Base-by-base conservation (phyloP, 2,113 vertebrate species). In the Casuarius casuarius region DNA sequence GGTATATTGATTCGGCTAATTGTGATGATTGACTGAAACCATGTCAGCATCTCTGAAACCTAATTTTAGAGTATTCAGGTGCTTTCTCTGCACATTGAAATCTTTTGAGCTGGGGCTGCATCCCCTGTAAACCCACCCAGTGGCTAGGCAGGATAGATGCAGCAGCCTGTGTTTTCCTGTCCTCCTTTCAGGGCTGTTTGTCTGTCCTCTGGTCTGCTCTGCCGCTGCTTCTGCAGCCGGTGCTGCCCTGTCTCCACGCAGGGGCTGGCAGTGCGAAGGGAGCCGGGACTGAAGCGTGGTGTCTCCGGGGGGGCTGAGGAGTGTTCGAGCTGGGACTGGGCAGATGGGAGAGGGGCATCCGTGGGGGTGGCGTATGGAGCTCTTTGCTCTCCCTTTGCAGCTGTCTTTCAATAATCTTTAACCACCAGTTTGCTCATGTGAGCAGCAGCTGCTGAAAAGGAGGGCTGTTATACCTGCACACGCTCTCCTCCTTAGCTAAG, bases 331-430 rank as follows among this genome's bases (percentile, higher is more conserved):
- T 87, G 54, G 75, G 59, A 91, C 85, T 38, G 78, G 40, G 40
- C 62, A 73, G 84, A 46, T 56, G 40, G 12, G 40, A 84, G 44
- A 38, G 58, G 70, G 62, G 38, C 51, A 38, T 89, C 59, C 52
- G 25, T 87, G 67, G 28, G 71, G 49, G 46, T 76, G 58, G 23
- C 0, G 0, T 62, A 18, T 44, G 54, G 76, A 58, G 73, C 58
- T 73, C 58, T 56, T 82, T 46, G 19, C 75, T 91, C 74, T 82
- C 70, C 56, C 58, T 75, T 54, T 62, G 66, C 54, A 89, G 40
- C 70, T 87, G 58, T 62, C 48, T 91, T 84, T 52, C 49, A 25
- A 80, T 91, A 63, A 71, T 87, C 42, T 87, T 84, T 85, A 97
- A 73, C 90, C 82, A 56, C 22, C 40, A 58, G 22, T 82, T 89